Conservation (phyloP, 2,113 vertebrate genomes). For the Ammospiza caudacuta region DNA sequence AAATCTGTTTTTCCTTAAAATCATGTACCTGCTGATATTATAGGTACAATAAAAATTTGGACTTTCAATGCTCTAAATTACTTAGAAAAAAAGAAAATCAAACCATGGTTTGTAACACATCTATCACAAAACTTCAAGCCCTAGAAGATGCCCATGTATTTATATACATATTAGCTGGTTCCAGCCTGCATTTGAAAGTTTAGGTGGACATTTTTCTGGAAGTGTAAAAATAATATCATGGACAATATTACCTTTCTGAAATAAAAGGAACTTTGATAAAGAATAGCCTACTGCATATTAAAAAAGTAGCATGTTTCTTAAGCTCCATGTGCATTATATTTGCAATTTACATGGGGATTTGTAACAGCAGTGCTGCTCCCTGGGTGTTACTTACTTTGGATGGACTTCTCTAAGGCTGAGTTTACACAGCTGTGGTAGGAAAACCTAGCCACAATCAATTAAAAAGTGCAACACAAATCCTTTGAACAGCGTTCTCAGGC, state of each 20-base stretch:
- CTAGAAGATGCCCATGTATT: not conserved
- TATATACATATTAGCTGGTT: not conserved
- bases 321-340: slow-evolving; percentile 33
- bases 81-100: not conserved
- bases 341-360: slow-evolving; percentile 75
- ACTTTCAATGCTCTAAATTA: not conserved
- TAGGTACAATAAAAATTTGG: not conserved
- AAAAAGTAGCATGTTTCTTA: slow-evolving; percentile 46
- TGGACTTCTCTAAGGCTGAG: slow-evolving; percentile 42
- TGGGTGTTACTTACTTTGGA: slow-evolving; percentile 56
- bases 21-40: not conserved
- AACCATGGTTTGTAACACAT: not conserved
- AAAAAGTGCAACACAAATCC: slow-evolving; percentile 53
- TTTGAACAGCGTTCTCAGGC: slow-evolving; percentile 53
- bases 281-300: slow-evolving; percentile 47
- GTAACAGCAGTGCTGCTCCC: not conserved
- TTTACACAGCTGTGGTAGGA: slow-evolving; percentile 76
- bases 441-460: slow-evolving; percentile 58
- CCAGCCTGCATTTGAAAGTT: slow-evolving; percentile 16
- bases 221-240: not conserved
- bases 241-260: slow-evolving; percentile 13
- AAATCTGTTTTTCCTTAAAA: not conserved
- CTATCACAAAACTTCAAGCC: slow-evolving; percentile 27
- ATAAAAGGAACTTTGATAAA: slow-evolving; percentile 41
- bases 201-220: slow-evolving; percentile 1